Conservation (phyloP, 2,113 vertebrate species). For the Gadus chalcogrammus region DNA sequence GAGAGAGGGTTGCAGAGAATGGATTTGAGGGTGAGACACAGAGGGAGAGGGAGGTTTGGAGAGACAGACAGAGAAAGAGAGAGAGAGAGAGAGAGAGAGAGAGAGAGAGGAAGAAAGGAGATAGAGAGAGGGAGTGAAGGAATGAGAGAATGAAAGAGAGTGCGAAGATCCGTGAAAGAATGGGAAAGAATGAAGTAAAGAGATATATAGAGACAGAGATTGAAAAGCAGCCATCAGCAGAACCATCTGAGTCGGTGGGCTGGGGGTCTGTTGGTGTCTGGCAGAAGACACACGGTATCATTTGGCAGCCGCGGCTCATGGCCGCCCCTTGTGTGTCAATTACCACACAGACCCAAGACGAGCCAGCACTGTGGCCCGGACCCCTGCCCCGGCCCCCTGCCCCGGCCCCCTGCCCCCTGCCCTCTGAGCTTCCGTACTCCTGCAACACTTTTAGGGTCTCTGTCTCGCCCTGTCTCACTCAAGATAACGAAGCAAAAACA, state of each 20-base stretch:
- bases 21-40: no score
- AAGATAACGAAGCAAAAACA: no score
- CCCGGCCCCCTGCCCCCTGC: background rate
- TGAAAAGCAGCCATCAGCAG: no score
- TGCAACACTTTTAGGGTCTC: no score
- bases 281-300: conserved; percentile 2
- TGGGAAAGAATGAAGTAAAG: background rate
- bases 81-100: no score
- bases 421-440: no score
- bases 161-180: background rate
- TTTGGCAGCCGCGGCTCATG: conserved; percentile 17
- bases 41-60: no score
- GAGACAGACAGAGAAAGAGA: no score
- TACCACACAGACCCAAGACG: conserved; percentile 27
- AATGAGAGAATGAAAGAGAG: conserved; percentile 9
- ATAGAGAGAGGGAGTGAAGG: background rate
- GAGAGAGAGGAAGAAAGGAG: conserved; percentile 1
- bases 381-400: background rate
- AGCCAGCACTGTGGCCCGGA: conserved; percentile 12
- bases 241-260: no score
- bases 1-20: no score
- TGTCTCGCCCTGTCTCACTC: no score
- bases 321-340: conserved; percentile 32
- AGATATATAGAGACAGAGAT: background rate
- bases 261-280: no score